Percentiles rank a stretch among this genome's conserved stretches.
These are phyloP conservation scores for Anhinga anhinga DNA, from an alignment of 2,113 vertebrate genomes.

Conservation along the genomic window DNA sequence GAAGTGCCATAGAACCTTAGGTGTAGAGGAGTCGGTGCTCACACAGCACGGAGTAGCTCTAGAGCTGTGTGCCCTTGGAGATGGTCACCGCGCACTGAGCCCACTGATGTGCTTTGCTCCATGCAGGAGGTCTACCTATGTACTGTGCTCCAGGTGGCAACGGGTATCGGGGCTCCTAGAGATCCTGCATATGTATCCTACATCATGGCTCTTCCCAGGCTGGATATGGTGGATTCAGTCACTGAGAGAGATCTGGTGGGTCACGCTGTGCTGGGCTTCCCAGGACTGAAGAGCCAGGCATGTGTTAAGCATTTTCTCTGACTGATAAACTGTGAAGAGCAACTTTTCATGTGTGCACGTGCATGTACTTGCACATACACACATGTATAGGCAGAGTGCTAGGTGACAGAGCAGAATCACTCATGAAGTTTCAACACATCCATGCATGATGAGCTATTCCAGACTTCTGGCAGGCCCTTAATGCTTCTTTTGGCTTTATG, in stretches of 20 bases:
- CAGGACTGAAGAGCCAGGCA: neutral
- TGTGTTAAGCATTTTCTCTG: neutral
- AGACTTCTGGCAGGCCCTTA: neutral
- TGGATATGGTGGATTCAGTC: neutral
- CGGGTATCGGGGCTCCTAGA: neutral
- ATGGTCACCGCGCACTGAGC: neutral
- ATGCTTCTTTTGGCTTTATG: neutral
- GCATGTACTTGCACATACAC: neutral
- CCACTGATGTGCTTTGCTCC: neutral
- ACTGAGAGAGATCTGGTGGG: neutral
- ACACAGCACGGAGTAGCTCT: neutral
- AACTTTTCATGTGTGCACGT: neutral
- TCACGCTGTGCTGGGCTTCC: neutral
- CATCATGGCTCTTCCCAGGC: neutral
- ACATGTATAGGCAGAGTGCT: neutral
- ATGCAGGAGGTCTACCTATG: neutral
- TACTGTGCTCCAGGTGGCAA: neutral
- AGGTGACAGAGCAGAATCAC: neutral
- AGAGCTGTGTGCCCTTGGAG: neutral
- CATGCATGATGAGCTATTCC: neutral
- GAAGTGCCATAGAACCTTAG: neutral
- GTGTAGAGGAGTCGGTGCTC: neutral
- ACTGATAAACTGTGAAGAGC: no score
- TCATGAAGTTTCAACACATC: neutral
- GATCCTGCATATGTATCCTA: neutral